Evolutionary conservation across 2,888 invertebrate genomes (phyloP), one percentile per base, ranked within the genome.

Genomic region (Pardosa pseudoannulata): DNA sequence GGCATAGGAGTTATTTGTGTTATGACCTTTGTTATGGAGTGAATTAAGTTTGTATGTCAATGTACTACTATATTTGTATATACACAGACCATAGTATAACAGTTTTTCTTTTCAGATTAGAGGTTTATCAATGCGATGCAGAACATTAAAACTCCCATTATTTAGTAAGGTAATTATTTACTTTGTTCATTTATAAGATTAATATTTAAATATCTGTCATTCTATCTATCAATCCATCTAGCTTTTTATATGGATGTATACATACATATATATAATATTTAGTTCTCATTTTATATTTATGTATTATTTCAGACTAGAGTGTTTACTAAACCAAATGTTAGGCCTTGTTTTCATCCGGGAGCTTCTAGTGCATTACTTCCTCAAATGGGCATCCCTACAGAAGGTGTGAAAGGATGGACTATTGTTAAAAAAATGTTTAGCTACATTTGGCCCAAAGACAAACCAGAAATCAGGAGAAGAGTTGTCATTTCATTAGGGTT

Each of bases 371-470:
- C 95, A 90, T 87, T 91, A 5, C 89, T 91, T 11, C 90, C 91
- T 27, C 89, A 90, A n/a, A 79, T 91, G 19, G 90, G 90, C 9
- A 79, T 90, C 1, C 87, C 31, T 85, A 88, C 36, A 88, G 65
- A 80, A 93, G 94, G 72, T 94, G 96, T 88, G 93, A 95, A 9
- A 94, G 95, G 88, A 90, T 93, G 90, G 89, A 95, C 97, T 90
- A 98, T 98, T 95, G 91, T 98, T 32, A 94, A 93, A 89, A 95
- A 95, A 73, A 98, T 99, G 97, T 91, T 96, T 91, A 94, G 94
- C 73, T 97, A 98, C 92, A 95, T 99, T 81, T 99, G 99, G 99
- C 99, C 99, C 31, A 95, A 96, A 93, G 96, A 96, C 91, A 95
- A 97, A 91, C 92, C 93, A 86, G 93, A 94, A 89, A 95, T 96